Evolutionary conservation across 2,888 invertebrate species (phyloP), one percentile per base, ranked within the genome.

Genomic region (Troides oblongomaculatus): DNA sequence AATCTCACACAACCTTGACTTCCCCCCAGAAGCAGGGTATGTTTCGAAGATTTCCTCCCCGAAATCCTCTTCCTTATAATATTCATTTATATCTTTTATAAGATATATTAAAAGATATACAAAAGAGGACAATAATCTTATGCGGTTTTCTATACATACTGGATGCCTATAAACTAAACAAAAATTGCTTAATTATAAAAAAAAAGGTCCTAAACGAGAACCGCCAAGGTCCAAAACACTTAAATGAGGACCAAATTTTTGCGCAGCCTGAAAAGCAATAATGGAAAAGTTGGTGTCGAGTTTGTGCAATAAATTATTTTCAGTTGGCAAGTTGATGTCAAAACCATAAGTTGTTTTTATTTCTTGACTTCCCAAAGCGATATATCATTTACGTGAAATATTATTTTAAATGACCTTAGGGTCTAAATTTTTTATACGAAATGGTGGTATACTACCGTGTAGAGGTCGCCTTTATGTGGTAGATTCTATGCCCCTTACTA

Each of bases 281-380:
- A 75, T 74, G 75, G 74, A 77, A 59, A 53, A 59, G 63, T 63
- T 64, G 68, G 68, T 64, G 63, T 64, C 53, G 68, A 68, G 78
- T 76, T 73, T 72, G 70, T 72, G 75, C 82, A 50, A 83, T 84
- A 85, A 84, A 83, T 85, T 81, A 82, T 80, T 81, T 82, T 77
- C 77, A 73, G 74, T 70, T 75, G 75, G 76, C 75, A 78, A 80
- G 76, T 78, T 78, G 76, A 72, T 74, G 76, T 76, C 77, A 77
- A 63, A 73, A 70, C 70, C 71, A 73, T 72, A 73, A 71, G 70
- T 50, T 72, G 63, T 71, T 74, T 74, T 71, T 72, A 69, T 66
- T 70, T 73, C 65, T 69, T 65, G 64, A 69, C n/a, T 69, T 64
- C 61, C 57, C 53, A 36, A 64, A 53, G 65, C 62, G 14, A 65